Base-by-base conservation (phyloP, 2,888 invertebrate genomes). In the Lasius fuliginosus region DNA sequence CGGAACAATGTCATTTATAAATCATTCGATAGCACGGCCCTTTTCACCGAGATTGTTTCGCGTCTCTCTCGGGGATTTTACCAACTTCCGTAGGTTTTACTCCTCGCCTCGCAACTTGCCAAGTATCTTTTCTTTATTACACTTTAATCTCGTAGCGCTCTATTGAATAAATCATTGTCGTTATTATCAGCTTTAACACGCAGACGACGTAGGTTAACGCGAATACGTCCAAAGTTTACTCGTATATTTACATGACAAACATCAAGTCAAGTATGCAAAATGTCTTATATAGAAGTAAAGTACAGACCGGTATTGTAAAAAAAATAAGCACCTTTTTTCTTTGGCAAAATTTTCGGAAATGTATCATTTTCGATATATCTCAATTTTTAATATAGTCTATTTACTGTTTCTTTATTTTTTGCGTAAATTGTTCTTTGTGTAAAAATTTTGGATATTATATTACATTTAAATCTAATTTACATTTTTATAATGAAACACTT, bases 1-100 rank as follows among this genome's bases (percentile, higher is more conserved):
- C 64, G 65, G 56, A 82, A 76, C 75, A 75, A 67, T 58, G 62
- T 79, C 69, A 33, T n/a, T 64, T 58, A 60, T 71, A 79, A 79
- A 71, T 71, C 56, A 69, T 58, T 77, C 42, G 56, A 58, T 46
- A 69, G 68, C 53, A 18, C 53, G 42, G 23, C 15, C 42, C 46
- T 71, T 71, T 60, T 27, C 23, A 9, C 18, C 60, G 27, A 46
- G 23, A 77, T 69, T 77, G 56, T 77, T 68, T 56, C 56, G 56
- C 69, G 36, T 71, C 33, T 33, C 36, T 36, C 60, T 58, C 33
- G 56, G 6, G 9, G 23, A 33, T 27, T 12, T 30, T n/a, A 56
- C 30, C 40, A 53, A 71, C 40, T 79, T 60, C 46, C 23, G 12
- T 79, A 33, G 18, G 33, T 71, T 33, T 77, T 36, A 36, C 56